Base-by-base conservation (phyloP, 2,113 vertebrate species). In the Mormoops blainvillei region DNA sequence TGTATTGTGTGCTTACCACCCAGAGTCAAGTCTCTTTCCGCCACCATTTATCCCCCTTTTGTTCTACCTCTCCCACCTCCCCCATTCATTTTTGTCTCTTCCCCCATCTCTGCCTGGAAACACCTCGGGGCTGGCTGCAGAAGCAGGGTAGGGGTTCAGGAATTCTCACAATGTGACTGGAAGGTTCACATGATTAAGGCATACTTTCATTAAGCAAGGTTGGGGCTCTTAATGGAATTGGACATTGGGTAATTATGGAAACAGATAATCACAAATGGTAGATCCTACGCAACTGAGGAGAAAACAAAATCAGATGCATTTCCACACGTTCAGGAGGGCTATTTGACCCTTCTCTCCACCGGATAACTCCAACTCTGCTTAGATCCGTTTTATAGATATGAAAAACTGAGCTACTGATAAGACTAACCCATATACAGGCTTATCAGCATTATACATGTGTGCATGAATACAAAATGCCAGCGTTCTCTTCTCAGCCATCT, bases 141-240 rank as follows among this genome's bases (percentile, higher is more conserved):
- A 6, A 31, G 65, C 83, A 87, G 78, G 82, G 85, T 13, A 78
- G 86, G 93, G 81, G 63, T 16, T 73, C 81, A 63, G 97, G 92
- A 94, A 73, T 12, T 95, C 89, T 93, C 82, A 97, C 93, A 80
- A 94, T 94, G 92, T 74, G 1, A 26, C 90, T 97, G 0, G 0
- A 93, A 95, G 87, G 84, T 94, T 93, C 96, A 5, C 3, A 24
- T 28, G 71, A 76, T 88, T 94, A 61, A 97, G 93, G 87, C 97
- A 97, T 96, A 96, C 84, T 96, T 77, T 97, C 96, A 95, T 93
- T 91, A 97, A 97, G 95, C 94, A 97, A 94, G 94, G 92, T 97
- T 93, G 97, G n/a, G n/a, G 45, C 43, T 74, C 73, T 92, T 28
- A 85, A 12, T 85, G 65, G 19, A 74, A 76, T 67, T 87, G 43